Percentiles rank a stretch among this genome's conserved stretches.
Conservation (phyloP, 2,797 vertebrate genomes). For the Anableps anableps region DNA sequence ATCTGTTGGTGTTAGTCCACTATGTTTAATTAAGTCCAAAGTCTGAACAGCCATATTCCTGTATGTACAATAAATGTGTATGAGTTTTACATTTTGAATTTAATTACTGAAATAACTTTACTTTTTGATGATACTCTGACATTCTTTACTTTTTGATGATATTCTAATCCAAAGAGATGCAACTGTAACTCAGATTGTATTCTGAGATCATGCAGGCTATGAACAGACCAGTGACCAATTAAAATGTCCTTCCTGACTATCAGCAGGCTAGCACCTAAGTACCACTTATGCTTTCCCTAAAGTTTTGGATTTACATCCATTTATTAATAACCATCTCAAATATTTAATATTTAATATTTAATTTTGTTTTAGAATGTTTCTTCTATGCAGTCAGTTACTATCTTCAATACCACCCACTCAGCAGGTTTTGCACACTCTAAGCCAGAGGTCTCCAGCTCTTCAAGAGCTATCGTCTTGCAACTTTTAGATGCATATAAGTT, state of each 20-base stretch:
- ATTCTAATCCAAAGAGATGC: background rate
- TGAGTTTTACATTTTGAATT: conserved; percentile 1
- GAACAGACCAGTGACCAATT: background rate
- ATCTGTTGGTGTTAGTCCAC: background rate
- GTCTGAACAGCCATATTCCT: background rate
- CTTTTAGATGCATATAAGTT: background rate
- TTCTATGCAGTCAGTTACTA: conserved; percentile 2
- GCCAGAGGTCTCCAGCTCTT: background rate
- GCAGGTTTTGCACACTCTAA: conserved; percentile 42
- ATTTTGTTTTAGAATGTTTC: background rate
- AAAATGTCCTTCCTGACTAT: conserved; percentile 85
- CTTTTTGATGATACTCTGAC: background rate
- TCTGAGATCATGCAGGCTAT: conserved; percentile 14
- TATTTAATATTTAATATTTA: too few species aligned
- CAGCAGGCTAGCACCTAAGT: conserved; percentile 86
- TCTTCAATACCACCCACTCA: conserved; percentile 29
- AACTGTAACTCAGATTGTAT: background rate
- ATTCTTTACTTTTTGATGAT: background rate
- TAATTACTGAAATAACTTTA: background rate
- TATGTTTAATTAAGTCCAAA: background rate
- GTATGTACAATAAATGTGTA: background rate
- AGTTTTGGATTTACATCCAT: conserved; percentile 15
- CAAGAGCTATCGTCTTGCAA: background rate
- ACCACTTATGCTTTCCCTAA: background rate
- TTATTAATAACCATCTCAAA: conserved; percentile 4